A percentile compares a stretch with the other conserved stretches of the same genome.
These are phyloP conservation scores for Cordylochernes scorpioides DNA, from an alignment of 2,888 invertebrate genomes.

Conservation along the genomic window DNA sequence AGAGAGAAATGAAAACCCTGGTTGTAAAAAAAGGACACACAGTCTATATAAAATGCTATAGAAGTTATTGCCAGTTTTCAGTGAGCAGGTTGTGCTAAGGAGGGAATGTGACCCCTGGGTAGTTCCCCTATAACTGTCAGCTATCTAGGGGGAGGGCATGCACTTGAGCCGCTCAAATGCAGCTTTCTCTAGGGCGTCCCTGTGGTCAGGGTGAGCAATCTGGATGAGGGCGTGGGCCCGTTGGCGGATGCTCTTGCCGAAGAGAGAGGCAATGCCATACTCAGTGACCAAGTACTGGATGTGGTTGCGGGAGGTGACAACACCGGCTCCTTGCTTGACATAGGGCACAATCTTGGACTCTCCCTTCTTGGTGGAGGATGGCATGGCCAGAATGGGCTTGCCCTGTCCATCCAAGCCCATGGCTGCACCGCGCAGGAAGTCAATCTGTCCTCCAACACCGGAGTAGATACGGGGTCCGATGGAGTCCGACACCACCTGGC, in stretches of 20 bases:
- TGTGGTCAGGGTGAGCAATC: slow-evolving; percentile 65
- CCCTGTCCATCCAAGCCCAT: slow-evolving; percentile 56
- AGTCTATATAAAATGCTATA: too few species aligned
- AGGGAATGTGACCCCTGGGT: too few species aligned
- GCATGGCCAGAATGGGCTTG: slow-evolving; percentile 70
- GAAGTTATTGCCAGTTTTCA: too few species aligned
- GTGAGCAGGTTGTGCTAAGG: too few species aligned
- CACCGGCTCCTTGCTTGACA: slow-evolving; percentile 62
- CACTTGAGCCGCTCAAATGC: slow-evolving; percentile 40
- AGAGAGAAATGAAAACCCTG: too few species aligned
- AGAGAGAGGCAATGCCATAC: slow-evolving; percentile 59
- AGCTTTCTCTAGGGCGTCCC: slow-evolving; percentile 52
- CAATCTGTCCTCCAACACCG: slow-evolving; percentile 75
- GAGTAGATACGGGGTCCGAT: slow-evolving; percentile 48
- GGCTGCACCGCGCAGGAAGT: slow-evolving; percentile 73
- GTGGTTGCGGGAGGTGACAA: slow-evolving; percentile 69
- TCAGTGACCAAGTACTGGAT: slow-evolving; percentile 83
- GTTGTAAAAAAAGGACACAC: too few species aligned
- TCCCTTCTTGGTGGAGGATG: slow-evolving; percentile 48
- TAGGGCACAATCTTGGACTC: slow-evolving; percentile 56
- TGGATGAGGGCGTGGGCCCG: slow-evolving; percentile 64
- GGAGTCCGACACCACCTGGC: slow-evolving; percentile 75
- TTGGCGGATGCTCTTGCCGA: slow-evolving; percentile 66
- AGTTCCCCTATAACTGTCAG: too few species aligned
- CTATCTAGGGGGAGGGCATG: slow-evolving; percentile 22